A percentile compares a stretch with the other conserved stretches of the same genome.
These are phyloP conservation scores for Calyptomena viridis DNA, from an alignment of 2,113 vertebrate species.

Conservation along the genomic window DNA sequence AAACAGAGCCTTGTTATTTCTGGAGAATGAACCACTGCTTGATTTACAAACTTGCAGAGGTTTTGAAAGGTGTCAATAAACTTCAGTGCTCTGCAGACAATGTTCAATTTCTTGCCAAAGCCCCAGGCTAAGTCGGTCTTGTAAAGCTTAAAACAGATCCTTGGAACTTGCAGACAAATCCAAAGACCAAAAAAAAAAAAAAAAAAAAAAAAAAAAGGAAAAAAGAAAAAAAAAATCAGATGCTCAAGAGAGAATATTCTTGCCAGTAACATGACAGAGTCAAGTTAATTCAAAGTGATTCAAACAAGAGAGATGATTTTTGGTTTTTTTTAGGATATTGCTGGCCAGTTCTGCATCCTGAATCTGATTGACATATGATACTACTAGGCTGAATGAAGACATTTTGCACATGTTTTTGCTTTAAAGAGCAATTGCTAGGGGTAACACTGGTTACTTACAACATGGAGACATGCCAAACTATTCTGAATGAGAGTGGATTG, in stretches of 20 bases:
- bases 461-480: neutral
- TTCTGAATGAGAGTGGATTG: constrained; percentile 2
- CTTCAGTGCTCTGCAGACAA: constrained; percentile 29
- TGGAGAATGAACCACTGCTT: constrained; percentile 34
- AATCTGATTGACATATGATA: constrained; percentile 58
- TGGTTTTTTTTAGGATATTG: neutral
- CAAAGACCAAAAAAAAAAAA: neutral
- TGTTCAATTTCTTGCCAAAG: constrained; percentile 48
- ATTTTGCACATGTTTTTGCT: constrained; percentile 55
- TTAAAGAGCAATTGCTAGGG: constrained; percentile 64
- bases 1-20: constrained; percentile 22
- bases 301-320: constrained; percentile 21
- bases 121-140: constrained; percentile 46
- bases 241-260: constrained; percentile 10
- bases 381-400: constrained; percentile 50
- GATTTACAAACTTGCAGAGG: constrained; percentile 57
- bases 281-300: constrained; percentile 60
- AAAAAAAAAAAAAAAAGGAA: neutral
- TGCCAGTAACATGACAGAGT: constrained; percentile 59
- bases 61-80: constrained; percentile 63
- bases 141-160: constrained; percentile 37
- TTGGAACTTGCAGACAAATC: neutral
- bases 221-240: constrained; percentile 41
- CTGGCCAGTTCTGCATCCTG: constrained; percentile 40
- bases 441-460: constrained; percentile 35